These are phyloP conservation scores for Netelia melanura DNA, from an alignment of 2,888 invertebrate species.

Conservation along the genomic window DNA sequence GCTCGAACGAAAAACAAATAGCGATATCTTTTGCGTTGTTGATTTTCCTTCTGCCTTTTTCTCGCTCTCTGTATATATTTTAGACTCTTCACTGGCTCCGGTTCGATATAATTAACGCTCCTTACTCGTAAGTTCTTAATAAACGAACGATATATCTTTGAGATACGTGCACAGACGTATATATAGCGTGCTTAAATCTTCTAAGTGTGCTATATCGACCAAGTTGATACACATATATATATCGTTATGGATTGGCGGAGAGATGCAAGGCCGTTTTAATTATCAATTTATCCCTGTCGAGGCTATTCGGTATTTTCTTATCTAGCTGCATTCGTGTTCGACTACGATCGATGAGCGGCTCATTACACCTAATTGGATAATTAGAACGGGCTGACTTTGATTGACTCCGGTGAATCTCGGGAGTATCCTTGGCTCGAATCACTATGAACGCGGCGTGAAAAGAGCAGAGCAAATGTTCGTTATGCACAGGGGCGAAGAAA, in stretches of 20 bases:
- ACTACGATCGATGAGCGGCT: slow-evolving; percentile 58
- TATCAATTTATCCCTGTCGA: slow-evolving; percentile 62
- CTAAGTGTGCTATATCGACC: neutral
- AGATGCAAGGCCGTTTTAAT: slow-evolving; percentile 55
- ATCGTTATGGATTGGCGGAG: slow-evolving; percentile 28
- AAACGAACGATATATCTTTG: slow-evolving; percentile 41
- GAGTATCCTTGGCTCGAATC: neutral
- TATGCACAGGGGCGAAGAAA: neutral
- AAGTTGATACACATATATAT: slow-evolving; percentile 49
- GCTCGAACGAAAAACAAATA: slow-evolving; percentile 19
- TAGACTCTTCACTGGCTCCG: neutral
- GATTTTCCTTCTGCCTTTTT: slow-evolving; percentile 23
- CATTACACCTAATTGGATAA: slow-evolving; percentile 64
- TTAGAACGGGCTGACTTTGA: slow-evolving; percentile 59
- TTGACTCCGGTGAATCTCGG: slow-evolving; percentile 25
- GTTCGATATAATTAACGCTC: slow-evolving; percentile 44
- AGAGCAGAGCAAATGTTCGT: slow-evolving; percentile 3
- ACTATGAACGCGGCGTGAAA: slow-evolving; percentile 11
- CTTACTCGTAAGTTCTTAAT: slow-evolving; percentile 41
- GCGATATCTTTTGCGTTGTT: slow-evolving; percentile 30
- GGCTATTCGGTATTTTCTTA: slow-evolving; percentile 28
- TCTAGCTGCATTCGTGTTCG: slow-evolving; percentile 4
- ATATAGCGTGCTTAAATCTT: slow-evolving; percentile 23
- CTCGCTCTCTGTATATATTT: neutral
- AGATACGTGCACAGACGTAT: neutral